Evolutionary conservation across 2,113 vertebrate species (phyloP), one percentile per base, ranked within the genome.

Genomic region (Syngnathus scovelli): DNA sequence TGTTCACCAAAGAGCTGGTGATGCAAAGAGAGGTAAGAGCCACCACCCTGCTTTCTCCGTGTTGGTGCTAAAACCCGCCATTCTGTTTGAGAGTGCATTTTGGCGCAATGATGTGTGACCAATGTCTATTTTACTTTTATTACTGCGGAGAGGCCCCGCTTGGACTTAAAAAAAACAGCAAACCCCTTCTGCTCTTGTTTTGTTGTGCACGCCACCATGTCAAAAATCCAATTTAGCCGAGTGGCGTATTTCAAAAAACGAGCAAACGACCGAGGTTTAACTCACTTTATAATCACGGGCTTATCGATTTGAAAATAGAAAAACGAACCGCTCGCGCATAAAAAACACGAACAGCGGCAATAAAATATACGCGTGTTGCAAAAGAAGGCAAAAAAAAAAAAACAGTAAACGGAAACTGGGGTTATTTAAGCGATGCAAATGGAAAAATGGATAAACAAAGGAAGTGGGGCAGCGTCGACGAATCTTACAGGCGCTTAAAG

Each of bases 1-100:
- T 92, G 69, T 97, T 97, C 90, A 96, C 96, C 85, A 98, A 98
- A 91, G 96, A 98, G 82, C 92, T 98, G 80, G 96, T 99, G 75
- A 86, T 98, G 76, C 96, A 98, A 73, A 84, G 95, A 68, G 96
- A 98, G 95, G 96, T 98, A 94, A 89, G 27, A 33, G 91, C 4
- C 49, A 9, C 43, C 0, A 3, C 4, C 41, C n/a, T 11, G 1
- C n/a, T 6, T 13, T 13, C 19, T 7, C 13, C 1, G 27, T 7
- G 15, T 16, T 36, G 11, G 27, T 15, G 52, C 23, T 58, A 44
- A 62, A 62, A 46, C 19, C 60, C 10, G 19, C 10, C 60, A 61
- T 43, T 61, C 10, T 61, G n/a, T 21, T n/a, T 44, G 37, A n/a
- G 38, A 61, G 60, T 44, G 60, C n/a, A 56, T 62, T 59, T 78